Conservation (phyloP, 2,888 invertebrate genomes). For the Leucophenga maculata region DNA sequence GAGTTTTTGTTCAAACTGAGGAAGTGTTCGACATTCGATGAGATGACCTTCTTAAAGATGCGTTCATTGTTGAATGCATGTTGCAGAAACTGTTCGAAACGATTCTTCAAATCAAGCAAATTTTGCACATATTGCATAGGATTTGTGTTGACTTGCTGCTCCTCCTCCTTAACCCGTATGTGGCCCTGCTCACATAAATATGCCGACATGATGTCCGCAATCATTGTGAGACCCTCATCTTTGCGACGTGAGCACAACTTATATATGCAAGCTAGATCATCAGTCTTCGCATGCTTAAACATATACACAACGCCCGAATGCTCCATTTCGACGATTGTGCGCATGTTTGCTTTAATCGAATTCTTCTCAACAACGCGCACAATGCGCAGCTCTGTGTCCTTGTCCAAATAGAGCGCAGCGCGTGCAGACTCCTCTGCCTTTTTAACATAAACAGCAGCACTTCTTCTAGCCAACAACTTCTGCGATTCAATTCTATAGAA, state of each 20-base stretch:
- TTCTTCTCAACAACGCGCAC: constrained; percentile 98
- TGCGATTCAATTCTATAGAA: constrained; percentile 99
- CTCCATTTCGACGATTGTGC: constrained; percentile 98
- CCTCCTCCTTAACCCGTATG: constrained; percentile 93
- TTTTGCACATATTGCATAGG: constrained; percentile 96
- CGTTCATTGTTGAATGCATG: constrained; percentile 98
- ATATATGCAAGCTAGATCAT: constrained; percentile 98
- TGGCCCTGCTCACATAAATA: constrained; percentile 97
- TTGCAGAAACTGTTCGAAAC: constrained; percentile 97
- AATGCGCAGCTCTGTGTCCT: constrained; percentile 95
- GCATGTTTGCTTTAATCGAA: constrained; percentile 98
- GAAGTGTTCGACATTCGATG: constrained; percentile 98
- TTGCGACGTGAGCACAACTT: constrained; percentile 93
- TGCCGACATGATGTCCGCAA: constrained; percentile 95
- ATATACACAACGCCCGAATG: constrained; percentile 99
- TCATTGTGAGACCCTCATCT: constrained; percentile 94
- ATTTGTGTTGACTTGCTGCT: constrained; percentile 82
- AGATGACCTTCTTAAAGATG: constrained; percentile 98
- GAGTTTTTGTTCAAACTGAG: constrained; percentile 97
- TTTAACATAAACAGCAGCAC: constrained; percentile 98
- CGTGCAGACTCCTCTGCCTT: constrained; percentile 98
- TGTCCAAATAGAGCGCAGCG: constrained; percentile 97
- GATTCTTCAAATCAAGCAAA: constrained; percentile 95
- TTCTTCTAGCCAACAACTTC: constrained; percentile 97
- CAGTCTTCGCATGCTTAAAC: constrained; percentile 96